phyloP scores from a whole-genome alignment of 1,140 invertebrate genomes.

The Thaumatotibia leucotreta region DNA sequence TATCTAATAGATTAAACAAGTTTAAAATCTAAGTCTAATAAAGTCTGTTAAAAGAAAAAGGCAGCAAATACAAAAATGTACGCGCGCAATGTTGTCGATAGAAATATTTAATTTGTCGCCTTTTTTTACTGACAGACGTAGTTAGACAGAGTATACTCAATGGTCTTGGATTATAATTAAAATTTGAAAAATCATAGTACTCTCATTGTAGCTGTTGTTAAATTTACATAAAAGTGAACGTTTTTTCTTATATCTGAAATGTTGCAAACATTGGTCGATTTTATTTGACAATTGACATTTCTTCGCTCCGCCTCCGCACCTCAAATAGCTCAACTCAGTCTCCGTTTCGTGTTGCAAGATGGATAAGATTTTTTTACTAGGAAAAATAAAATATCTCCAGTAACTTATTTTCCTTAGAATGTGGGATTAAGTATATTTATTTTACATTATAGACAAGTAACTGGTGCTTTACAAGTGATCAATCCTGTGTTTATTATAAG shows the following conservation, averaged over 20 bases:
- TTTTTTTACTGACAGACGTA: too few species aligned
- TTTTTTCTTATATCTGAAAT: background rate
- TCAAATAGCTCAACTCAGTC: background rate
- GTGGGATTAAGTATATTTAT: background rate
- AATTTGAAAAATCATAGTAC: too few species aligned
- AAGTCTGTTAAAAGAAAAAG: too few species aligned
- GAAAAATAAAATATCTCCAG: background rate
- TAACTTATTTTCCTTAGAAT: background rate
- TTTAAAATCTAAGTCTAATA: too few species aligned
- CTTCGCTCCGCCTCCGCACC: background rate
- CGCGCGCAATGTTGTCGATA: too few species aligned
- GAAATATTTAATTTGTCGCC: too few species aligned
- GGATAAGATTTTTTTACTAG: conserved; percentile 1
- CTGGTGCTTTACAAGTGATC: background rate
- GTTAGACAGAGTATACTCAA: too few species aligned
- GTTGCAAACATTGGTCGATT: background rate
- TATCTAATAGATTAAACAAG: too few species aligned
- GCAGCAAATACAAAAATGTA: too few species aligned
- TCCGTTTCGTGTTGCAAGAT: background rate
- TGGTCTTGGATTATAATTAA: too few species aligned
- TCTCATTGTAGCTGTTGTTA: too few species aligned
- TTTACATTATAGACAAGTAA: background rate
- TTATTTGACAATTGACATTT: background rate
- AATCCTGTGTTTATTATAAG: background rate
- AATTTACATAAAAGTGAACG: background rate